These are phyloP conservation scores for Trichosurus vulpecula DNA, from an alignment of 2,797 vertebrate genomes.

Conservation along the genomic window DNA sequence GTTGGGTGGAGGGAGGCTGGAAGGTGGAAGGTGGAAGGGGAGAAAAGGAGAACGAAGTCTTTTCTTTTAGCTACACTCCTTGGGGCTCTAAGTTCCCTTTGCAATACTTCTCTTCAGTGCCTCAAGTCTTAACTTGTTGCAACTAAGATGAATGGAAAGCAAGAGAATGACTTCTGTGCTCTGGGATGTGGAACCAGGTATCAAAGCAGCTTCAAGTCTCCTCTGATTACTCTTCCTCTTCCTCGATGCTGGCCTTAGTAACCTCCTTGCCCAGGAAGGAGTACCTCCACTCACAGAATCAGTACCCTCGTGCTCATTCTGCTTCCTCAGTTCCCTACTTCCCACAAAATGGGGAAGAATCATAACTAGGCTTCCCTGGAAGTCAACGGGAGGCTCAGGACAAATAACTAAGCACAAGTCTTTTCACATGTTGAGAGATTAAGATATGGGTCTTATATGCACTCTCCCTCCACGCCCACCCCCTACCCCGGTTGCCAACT, in stretches of 20 bases:
- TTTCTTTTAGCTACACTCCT: not conserved
- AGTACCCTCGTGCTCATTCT: not conserved
- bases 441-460: not conserved
- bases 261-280: not conserved
- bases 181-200: not conserved
- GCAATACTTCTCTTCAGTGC: not conserved
- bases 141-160: not conserved
- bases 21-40: not conserved
- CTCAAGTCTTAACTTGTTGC: not conserved
- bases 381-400: not conserved
- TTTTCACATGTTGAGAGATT: not conserved
- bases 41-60: not conserved
- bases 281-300: not conserved
- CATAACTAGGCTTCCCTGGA: not conserved
- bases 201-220: not conserved
- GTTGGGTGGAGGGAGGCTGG: not conserved
- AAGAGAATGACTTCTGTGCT: not conserved
- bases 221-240: not conserved
- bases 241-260: not conserved
- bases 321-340: not conserved
- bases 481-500: not conserved
- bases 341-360: not conserved
- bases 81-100: not conserved
- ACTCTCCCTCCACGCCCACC: not conserved
- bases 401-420: not conserved